Evolutionary conservation across 1,140 invertebrate species (phyloP).

Genomic region (Cyclina sinensis): DNA sequence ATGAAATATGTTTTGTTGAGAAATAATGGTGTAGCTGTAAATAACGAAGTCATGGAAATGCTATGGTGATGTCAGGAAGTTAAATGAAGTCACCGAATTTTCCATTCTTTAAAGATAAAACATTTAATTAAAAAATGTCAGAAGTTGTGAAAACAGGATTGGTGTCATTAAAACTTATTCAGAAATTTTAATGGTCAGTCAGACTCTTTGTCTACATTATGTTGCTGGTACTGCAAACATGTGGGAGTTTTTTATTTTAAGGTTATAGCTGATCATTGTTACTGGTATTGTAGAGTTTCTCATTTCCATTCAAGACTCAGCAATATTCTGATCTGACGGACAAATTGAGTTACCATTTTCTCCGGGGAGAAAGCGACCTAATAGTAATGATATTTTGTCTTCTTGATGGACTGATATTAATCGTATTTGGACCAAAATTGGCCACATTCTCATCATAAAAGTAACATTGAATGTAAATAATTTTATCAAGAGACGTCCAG

Average conservation of each 20-base stretch:
- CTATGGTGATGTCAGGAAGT: no score
- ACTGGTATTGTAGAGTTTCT: not conserved
- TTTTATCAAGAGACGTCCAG: constrained; percentile 12
- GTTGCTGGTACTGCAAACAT: not conserved
- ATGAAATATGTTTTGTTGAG: no score
- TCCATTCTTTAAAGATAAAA: no score
- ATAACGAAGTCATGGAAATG: no score
- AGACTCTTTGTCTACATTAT: no score
- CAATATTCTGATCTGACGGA: constrained; percentile 12
- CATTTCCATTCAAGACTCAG: not conserved
- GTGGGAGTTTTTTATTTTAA: not conserved
- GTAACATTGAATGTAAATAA: constrained; percentile 33
- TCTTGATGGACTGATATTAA: constrained; percentile 26
- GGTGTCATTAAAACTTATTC: not conserved
- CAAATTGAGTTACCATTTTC: constrained; percentile 38
- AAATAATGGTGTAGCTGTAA: no score
- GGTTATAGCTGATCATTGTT: not conserved
- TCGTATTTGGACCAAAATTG: constrained; percentile 6
- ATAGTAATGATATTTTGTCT: constrained; percentile 30
- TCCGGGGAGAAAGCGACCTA: not conserved
- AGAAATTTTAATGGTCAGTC: no score
- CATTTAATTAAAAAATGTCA: no score
- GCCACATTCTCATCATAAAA: constrained; percentile 39
- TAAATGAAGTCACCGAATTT: no score
- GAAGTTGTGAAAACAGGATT: not conserved